Conservation (phyloP, 2,797 vertebrate genomes). For the Sardinella longiceps region DNA sequence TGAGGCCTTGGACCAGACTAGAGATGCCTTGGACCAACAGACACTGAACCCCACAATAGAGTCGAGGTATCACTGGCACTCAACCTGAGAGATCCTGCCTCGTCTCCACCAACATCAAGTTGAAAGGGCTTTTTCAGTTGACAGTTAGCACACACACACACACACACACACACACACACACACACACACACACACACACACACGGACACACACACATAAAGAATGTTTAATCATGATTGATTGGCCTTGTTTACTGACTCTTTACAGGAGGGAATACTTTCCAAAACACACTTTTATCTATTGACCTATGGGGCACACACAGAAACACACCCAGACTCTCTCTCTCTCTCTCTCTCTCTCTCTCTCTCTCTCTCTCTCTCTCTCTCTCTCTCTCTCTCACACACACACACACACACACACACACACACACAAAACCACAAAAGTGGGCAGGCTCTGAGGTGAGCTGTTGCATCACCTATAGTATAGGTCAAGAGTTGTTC, state of each 20-base stretch:
- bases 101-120: background rate
- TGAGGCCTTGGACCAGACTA: no score
- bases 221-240: no score
- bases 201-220: background rate
- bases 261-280: no score
- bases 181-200: constrained; percentile 6
- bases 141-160: background rate
- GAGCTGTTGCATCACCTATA: background rate
- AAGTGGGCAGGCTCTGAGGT: background rate
- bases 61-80: no score
- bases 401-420: background rate
- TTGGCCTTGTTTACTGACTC: no score
- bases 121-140: background rate
- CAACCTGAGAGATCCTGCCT: background rate
- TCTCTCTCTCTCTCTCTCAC: background rate
- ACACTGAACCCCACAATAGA: no score
- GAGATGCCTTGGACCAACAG: no score
- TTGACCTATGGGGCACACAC: background rate
- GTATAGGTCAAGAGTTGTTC: background rate
- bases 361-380: background rate
- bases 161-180: background rate
- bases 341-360: background rate
- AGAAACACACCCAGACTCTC: background rate
- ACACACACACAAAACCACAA: background rate
- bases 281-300: no score